Conservation (phyloP, 2,797 vertebrate species). For the Spinus olivaceus region DNA sequence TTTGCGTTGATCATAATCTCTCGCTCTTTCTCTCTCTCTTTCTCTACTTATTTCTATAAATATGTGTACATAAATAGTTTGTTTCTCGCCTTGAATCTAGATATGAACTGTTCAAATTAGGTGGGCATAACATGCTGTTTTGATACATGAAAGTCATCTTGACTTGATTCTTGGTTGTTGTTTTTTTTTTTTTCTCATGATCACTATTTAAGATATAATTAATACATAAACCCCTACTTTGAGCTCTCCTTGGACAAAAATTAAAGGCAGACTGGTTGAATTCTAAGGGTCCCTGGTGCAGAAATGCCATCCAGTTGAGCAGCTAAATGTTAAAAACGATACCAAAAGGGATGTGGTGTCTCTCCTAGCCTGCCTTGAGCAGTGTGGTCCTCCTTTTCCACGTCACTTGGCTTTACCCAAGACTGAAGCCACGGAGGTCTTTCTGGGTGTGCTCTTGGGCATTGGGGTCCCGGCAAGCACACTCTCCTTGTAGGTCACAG, state of each 20-base stretch:
- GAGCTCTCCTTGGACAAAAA: slow-evolving; percentile 76
- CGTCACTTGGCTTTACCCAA: slow-evolving; percentile 62
- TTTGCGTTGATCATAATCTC: slow-evolving; percentile 31
- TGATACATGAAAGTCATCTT: slow-evolving; percentile 63
- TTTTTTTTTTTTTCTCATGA: slow-evolving; percentile 32
- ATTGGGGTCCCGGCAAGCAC: slow-evolving; percentile 91
- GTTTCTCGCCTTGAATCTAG: slow-evolving; percentile 67
- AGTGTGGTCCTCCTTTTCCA: slow-evolving; percentile 63
- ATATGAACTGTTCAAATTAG: slow-evolving; percentile 73
- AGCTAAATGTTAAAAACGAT: slow-evolving; percentile 80
- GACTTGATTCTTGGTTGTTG: slow-evolving; percentile 72
- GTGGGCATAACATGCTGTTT: slow-evolving; percentile 82
- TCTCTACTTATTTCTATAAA: slow-evolving; percentile 69
- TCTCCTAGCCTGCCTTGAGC: slow-evolving; percentile 76
- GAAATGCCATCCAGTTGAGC: slow-evolving; percentile 80
- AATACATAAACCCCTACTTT: slow-evolving; percentile 68
- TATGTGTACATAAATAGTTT: slow-evolving; percentile 74
- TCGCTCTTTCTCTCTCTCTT: slow-evolving; percentile 33
- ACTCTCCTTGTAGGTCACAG: slow-evolving; percentile 90
- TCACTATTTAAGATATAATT: slow-evolving; percentile 64
- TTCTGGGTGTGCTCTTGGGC: slow-evolving; percentile 86
- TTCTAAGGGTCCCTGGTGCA: slow-evolving; percentile 83
- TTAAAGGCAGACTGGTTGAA: slow-evolving; percentile 83
- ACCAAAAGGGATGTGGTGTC: slow-evolving; percentile 78
- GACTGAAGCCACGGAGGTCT: slow-evolving; percentile 77